These are phyloP conservation scores for Zaprionus vittiger DNA, from an alignment of 1,140 invertebrate species.

Conservation along the genomic window DNA sequence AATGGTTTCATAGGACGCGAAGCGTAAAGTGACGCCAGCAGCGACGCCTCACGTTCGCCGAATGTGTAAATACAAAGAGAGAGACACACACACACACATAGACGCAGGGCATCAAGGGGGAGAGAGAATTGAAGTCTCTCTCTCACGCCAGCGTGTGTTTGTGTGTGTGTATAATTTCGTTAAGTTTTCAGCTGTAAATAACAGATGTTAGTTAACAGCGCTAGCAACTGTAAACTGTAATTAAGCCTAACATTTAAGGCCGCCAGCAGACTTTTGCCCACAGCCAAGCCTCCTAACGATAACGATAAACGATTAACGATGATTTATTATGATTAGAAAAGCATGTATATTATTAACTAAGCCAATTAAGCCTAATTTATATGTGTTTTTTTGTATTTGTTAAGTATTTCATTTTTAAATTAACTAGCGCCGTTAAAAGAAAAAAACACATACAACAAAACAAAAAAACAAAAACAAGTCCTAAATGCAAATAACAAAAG, in stretches of 20 bases:
- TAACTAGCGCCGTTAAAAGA: conserved; percentile 55
- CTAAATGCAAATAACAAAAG: conserved; percentile 83
- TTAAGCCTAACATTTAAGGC: conserved; percentile 33
- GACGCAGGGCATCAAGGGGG: neutral
- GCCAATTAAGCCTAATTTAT: conserved; percentile 36
- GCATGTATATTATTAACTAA: neutral
- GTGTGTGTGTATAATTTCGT: neutral
- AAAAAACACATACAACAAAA: conserved; percentile 36
- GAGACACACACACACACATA: conserved; percentile 5
- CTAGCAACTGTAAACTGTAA: conserved; percentile 35
- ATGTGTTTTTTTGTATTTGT: conserved; percentile 71
- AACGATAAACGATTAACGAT: conserved; percentile 10
- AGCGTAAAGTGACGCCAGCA: conserved; percentile 43
- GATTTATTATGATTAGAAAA: conserved; percentile 21
- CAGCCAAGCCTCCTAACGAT: conserved; percentile 55
- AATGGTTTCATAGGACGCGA: conserved; percentile 83
- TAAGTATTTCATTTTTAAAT: conserved; percentile 74
- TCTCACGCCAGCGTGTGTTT: neutral
- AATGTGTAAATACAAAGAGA: conserved; percentile 54
- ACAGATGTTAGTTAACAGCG: conserved; percentile 3
- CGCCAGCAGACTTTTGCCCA: conserved; percentile 63
- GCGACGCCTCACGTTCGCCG: neutral
- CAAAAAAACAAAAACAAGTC: conserved; percentile 67
- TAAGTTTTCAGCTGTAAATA: conserved; percentile 17
- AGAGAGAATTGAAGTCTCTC: neutral